Conservation (phyloP, 2,888 invertebrate genomes). For the Pristionchus entomophagus region DNA sequence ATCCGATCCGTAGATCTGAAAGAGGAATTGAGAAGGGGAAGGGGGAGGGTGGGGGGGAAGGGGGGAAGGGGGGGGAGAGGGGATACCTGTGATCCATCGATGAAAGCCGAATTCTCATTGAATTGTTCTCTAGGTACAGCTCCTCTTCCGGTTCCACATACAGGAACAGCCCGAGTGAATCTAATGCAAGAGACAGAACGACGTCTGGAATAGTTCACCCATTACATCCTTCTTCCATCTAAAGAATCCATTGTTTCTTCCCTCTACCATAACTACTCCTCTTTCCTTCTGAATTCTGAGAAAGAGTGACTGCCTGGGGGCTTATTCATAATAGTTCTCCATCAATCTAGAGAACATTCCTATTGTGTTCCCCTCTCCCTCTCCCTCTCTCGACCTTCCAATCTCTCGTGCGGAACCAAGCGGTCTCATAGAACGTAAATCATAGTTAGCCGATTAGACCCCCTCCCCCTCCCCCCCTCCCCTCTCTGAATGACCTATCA, state of each 20-base stretch:
- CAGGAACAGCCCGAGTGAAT: constrained; percentile 86
- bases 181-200: constrained; percentile 61
- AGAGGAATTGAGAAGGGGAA: no score
- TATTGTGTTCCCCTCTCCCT: background rate
- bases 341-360: background rate
- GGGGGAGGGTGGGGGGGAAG: background rate
- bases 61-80: background rate
- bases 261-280: background rate
- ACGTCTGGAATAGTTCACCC: constrained; percentile 42
- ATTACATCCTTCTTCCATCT: background rate
- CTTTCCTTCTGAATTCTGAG: background rate
- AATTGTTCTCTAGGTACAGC: constrained; percentile 89
- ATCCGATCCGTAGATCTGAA: constrained; percentile 72
- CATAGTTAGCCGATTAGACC: background rate
- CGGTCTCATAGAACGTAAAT: background rate
- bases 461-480: background rate
- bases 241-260: background rate
- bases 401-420: background rate
- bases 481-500: background rate
- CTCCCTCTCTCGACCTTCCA: constrained; percentile 5
- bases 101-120: constrained; percentile 85
- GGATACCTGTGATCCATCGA: constrained; percentile 82
- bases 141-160: constrained; percentile 96
- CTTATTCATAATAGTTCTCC: background rate
- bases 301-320: background rate